phyloP scores from a whole-genome alignment of 2,113 vertebrate genomes.

The Pyxicephalus adspersus region DNA sequence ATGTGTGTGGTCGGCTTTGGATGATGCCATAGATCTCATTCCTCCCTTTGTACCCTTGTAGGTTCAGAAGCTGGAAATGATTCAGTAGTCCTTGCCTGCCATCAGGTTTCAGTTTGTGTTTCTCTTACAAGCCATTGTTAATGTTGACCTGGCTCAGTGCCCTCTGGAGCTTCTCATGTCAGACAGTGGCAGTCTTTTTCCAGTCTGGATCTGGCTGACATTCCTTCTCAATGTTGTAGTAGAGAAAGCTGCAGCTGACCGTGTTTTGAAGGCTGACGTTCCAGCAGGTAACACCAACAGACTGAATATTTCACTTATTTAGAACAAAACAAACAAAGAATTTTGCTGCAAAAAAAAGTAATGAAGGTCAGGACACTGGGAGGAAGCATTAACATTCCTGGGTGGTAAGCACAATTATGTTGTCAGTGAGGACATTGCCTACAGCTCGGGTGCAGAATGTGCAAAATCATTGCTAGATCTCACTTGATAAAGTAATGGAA shows the following conservation, averaged over 20 bases:
- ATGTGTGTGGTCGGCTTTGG: too few species aligned
- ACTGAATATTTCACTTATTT: constrained; percentile 19
- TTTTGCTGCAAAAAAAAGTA: constrained; percentile 3
- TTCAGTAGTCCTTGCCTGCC: neutral
- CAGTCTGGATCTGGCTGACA: neutral
- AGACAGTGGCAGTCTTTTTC: neutral
- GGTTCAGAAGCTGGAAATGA: neutral
- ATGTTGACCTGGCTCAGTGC: neutral
- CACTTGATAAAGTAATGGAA: too few species aligned
- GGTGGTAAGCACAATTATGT: neutral
- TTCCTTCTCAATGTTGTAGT: constrained; percentile 15
- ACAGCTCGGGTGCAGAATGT: neutral
- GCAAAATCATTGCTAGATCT: neutral
- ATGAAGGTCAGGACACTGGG: constrained; percentile 4
- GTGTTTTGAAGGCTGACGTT: neutral
- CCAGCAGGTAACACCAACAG: neutral
- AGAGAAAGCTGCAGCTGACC: neutral
- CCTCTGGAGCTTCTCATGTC: neutral
- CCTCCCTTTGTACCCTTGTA: neutral
- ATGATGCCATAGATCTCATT: neutral
- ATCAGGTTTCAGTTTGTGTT: neutral
- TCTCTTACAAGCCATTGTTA: neutral
- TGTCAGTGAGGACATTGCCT: constrained; percentile 17
- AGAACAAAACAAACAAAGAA: constrained; percentile 9
- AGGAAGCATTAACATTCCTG: constrained; percentile 1